Evolutionary conservation across 2,888 invertebrate genomes (phyloP).

Genomic region (Machimus rusticus): DNA sequence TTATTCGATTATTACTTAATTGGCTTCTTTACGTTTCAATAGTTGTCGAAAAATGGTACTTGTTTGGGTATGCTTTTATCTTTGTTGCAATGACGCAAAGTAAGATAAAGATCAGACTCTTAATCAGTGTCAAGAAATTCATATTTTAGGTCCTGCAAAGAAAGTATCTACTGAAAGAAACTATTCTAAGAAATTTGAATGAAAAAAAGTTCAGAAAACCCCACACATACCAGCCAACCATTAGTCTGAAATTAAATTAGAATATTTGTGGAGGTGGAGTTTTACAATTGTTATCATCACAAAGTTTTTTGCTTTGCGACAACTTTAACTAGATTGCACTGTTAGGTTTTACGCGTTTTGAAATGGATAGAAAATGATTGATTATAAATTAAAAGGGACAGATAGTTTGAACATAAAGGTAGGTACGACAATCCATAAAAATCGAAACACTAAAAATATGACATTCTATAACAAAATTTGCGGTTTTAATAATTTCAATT

Average conservation of each 20-base stretch:
- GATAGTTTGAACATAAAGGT: not conserved
- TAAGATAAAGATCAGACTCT: not conserved
- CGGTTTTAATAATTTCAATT: too few relatives aligned
- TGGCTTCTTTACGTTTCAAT: not conserved
- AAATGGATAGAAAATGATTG: too few relatives aligned
- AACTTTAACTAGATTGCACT: not conserved
- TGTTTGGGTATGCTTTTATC: not conserved
- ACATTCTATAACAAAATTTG: too few relatives aligned
- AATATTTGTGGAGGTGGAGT: not conserved
- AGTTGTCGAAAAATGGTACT: not conserved
- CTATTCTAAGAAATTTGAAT: not conserved
- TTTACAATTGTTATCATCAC: not conserved
- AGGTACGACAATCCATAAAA: not conserved
- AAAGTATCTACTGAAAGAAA: not conserved
- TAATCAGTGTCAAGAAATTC: not conserved
- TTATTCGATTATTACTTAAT: not conserved
- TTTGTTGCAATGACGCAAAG: not conserved
- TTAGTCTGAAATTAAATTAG: not conserved
- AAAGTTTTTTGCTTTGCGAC: not conserved
- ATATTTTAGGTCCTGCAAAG: not conserved
- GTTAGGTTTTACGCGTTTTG: not conserved
- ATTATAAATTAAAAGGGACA: not conserved
- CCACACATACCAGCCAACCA: not conserved
- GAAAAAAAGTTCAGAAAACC: not conserved
- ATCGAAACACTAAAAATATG: not conserved